Evolutionary conservation across 2,113 vertebrate genomes (phyloP).

Genomic region (Urocynchramus pylzowi): DNA sequence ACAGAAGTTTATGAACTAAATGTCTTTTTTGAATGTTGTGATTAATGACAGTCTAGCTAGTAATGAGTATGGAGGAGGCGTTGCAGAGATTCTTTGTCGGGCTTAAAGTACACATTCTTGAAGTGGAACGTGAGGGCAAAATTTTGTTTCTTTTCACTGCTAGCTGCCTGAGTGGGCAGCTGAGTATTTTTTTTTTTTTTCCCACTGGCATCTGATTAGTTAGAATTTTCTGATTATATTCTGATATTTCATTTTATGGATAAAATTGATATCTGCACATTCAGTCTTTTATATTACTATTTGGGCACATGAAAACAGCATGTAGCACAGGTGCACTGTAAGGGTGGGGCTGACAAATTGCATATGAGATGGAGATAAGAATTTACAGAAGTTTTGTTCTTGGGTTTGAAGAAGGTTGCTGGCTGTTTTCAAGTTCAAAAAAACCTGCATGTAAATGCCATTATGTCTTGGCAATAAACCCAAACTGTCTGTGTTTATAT

Average conservation of each 20-base stretch:
- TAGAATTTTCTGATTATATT: not conserved
- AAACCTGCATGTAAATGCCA: not conserved
- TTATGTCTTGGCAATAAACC: not conserved
- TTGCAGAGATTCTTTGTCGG: not conserved
- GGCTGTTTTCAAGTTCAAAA: not conserved
- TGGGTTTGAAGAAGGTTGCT: not conserved
- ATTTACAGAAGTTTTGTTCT: not conserved
- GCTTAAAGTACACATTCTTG: not conserved
- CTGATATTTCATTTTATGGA: not conserved
- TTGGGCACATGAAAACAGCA: not conserved
- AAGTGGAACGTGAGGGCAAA: not conserved
- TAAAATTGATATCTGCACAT: not conserved
- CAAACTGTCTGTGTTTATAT: slow-evolving; percentile 23
- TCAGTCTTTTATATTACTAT: not conserved
- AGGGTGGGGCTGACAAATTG: not conserved
- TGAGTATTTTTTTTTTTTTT: not conserved
- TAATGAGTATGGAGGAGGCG: slow-evolving; percentile 14
- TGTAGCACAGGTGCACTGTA: not conserved
- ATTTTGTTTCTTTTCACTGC: not conserved
- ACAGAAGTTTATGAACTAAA: slow-evolving; percentile 13
- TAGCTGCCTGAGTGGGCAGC: not conserved
- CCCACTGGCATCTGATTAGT: not conserved
- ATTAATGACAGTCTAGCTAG: slow-evolving; percentile 21
- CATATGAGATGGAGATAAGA: not conserved
- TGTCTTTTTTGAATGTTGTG: not conserved